Conservation (phyloP, 92 coral and sea anemone species). For the Meandrina meandrites region DNA sequence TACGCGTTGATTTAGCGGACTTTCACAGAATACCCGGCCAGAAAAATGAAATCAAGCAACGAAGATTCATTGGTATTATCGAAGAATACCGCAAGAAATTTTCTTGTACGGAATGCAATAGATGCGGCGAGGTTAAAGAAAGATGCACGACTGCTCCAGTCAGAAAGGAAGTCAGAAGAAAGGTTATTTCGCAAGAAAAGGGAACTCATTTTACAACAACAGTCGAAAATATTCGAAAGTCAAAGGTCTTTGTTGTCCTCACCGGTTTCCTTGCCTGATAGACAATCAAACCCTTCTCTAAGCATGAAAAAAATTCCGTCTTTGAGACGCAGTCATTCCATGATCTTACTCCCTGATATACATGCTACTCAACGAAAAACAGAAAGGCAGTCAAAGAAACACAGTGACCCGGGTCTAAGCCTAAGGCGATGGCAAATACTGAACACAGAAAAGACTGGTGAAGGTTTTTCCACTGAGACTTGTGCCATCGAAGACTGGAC, state of each 20-base stretch:
- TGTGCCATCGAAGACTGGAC: conserved; percentile 13
- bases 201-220: conserved; percentile 21
- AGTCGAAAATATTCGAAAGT: conserved; percentile 3
- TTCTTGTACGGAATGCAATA: conserved; percentile 16
- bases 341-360: conserved; percentile 13
- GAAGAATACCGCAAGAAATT: conserved; percentile 11
- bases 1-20: not conserved
- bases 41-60: not conserved
- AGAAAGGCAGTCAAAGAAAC: not conserved
- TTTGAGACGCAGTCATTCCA: not conserved
- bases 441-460: not conserved
- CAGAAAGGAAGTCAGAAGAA: conserved; percentile 13
- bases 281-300: not conserved
- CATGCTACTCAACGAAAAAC: conserved; percentile 11
- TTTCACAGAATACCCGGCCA: not conserved
- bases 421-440: not conserved
- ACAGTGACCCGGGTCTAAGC: not conserved
- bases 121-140: not conserved
- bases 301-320: not conserved
- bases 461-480: not conserved
- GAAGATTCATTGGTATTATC: not conserved
- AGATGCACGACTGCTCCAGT: conserved; percentile 7
- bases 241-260: not conserved
- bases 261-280: not conserved
- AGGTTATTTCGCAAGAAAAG: conserved; percentile 30